These are phyloP conservation scores for Hemithea aestivaria DNA, from an alignment of 2,888 invertebrate genomes.

Conservation along the genomic window DNA sequence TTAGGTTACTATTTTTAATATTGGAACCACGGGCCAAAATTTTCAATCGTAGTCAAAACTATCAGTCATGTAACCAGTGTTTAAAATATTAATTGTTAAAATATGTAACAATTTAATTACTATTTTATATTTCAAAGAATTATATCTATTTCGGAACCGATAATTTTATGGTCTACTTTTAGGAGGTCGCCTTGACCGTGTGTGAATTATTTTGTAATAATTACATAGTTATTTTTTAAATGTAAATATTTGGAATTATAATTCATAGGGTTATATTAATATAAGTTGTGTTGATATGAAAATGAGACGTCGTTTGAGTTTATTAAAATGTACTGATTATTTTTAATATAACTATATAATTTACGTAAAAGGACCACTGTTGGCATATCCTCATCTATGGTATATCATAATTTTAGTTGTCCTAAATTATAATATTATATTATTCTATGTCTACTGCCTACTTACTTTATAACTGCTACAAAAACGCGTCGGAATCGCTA, in stretches of 20 bases:
- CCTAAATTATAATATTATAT: too few relatives aligned
- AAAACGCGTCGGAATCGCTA: too few relatives aligned
- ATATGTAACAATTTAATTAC: constrained; percentile 29
- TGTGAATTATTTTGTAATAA: constrained; percentile 32
- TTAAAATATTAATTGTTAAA: constrained; percentile 30
- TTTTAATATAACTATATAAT: constrained; percentile 67
- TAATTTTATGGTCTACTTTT: constrained; percentile 28
- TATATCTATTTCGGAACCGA: constrained; percentile 12
- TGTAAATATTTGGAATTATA: constrained; percentile 29
- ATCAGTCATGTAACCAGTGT: constrained; percentile 58
- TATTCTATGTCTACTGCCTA: too few relatives aligned
- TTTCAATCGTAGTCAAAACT: constrained; percentile 66
- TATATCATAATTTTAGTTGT: constrained; percentile 23
- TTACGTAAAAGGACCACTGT: constrained; percentile 56
- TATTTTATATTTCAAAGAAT: constrained; percentile 11
- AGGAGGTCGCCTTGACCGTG: constrained; percentile 30
- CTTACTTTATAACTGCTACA: too few relatives aligned
- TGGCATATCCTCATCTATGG: constrained; percentile 71
- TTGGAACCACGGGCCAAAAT: constrained; percentile 72
- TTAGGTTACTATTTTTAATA: constrained; percentile 50
- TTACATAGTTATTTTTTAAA: constrained; percentile 29
- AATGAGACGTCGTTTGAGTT: constrained; percentile 64
- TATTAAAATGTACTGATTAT: constrained; percentile 76
- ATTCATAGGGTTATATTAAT: constrained; percentile 12
- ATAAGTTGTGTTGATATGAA: constrained; percentile 28